Conservation (phyloP, 2,113 vertebrate species). For the Paramormyrops kingsleyae region DNA sequence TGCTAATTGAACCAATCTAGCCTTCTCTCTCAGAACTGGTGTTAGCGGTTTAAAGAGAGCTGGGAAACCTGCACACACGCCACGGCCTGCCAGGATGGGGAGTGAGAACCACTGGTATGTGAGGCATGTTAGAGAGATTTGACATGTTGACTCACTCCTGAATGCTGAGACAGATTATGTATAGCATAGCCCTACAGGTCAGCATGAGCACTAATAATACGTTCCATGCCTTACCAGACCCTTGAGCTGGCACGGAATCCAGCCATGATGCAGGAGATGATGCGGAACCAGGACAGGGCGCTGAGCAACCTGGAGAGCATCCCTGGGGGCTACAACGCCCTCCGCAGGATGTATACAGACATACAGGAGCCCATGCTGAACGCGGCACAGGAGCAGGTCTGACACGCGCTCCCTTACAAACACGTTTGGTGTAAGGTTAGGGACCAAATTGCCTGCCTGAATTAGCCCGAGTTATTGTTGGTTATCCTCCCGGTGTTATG, state of each 20-base stretch:
- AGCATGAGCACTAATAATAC: not conserved
- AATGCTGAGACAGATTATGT: not conserved
- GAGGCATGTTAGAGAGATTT: not conserved
- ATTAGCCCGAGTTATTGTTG: not conserved
- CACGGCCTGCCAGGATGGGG: not conserved
- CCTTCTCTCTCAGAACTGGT: not conserved
- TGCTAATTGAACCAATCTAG: not conserved
- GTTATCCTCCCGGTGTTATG: not conserved
- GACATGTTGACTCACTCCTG: not conserved
- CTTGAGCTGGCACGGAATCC: conserved; percentile 97
- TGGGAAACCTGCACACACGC: conserved; percentile 4
- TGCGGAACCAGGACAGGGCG: conserved; percentile 95
- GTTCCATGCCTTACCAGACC: conserved; percentile 60
- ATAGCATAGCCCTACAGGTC: not conserved
- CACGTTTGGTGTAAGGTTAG: not conserved
- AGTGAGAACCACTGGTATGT: conserved; percentile 9
- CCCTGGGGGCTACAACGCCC: conserved; percentile 92
- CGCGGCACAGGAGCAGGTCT: conserved; percentile 92
- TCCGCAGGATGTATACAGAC: conserved; percentile 97
- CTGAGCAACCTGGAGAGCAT: conserved; percentile 97
- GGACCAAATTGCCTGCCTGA: not conserved
- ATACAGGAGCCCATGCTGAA: conserved; percentile 99
- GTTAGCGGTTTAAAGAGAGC: not conserved
- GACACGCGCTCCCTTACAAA: not conserved
- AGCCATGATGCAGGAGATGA: conserved; percentile 99